Base-by-base conservation (phyloP, 1,140 invertebrate genomes). In the Microplitis demolitor region DNA sequence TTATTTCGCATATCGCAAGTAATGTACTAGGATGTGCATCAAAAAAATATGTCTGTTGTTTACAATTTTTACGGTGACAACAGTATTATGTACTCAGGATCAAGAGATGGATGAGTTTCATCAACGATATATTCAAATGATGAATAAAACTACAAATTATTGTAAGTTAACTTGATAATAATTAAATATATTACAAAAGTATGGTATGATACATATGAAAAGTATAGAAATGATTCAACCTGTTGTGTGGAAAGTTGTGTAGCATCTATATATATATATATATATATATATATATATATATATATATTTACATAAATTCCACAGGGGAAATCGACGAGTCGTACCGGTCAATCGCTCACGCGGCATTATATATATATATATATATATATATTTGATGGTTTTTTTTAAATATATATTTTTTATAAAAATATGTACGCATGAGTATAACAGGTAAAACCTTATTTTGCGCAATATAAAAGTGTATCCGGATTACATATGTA, bases 1-100 rank as follows among this genome's bases (percentile, higher is more conserved):
- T 11, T 11, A 37, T 37, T 9, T 64, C 14, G 50, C n/a, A 16
- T 50, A 37, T 50, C 39, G 39, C 14, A 74, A 80, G 84, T 80
- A 85, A 86, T 85, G 85, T 80, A 81, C 82, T 86, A 85, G 82
- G 80, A 87, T 82, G 84, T 76, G 78, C 24, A 77, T 79, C 78
- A 79, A 82, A 78, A 73, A 78, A 80, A 81, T 78, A 85, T 84
- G 82, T 73, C 80, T 82, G 66, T 67, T 76, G 78, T 68, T 63
- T 78, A 76, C 78, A 71, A 78, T 72, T 72, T 72, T 79, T 74
- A 80, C 72, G 76, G 79, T 34, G 37, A 11, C 39, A 45, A 45
- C 39, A 45, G 39, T 45, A 45, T 45, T 45, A 11, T 45, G 39
- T 45, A 45, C 11, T 9, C 39, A 45, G 11, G 5, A 63, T 45